phyloP scores from a whole-genome alignment of 2,888 invertebrate genomes.

The Tachina lurida region DNA sequence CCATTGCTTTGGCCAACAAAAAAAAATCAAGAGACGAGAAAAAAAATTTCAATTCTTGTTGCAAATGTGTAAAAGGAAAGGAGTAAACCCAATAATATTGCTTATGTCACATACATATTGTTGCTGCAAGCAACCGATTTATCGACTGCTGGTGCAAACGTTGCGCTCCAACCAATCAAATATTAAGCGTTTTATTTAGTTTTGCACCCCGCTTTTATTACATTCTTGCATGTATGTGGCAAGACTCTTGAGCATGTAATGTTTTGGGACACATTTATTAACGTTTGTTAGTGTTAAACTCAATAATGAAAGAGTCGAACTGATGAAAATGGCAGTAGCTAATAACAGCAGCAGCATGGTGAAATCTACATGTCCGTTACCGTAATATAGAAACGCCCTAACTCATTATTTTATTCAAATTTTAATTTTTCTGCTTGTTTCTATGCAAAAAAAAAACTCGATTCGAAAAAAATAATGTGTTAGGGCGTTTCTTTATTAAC shows the following conservation, averaged over 20 bases:
- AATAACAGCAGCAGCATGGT: neutral
- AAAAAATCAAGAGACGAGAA: neutral
- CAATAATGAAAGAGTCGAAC: constrained; percentile 43
- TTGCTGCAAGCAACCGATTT: constrained; percentile 56
- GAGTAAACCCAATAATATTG: constrained; percentile 48
- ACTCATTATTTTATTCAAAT: neutral
- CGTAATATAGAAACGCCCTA: neutral
- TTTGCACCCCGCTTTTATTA: constrained; percentile 34
- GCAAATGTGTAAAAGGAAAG: constrained; percentile 2
- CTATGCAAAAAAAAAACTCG: too few species aligned
- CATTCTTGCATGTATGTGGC: constrained; percentile 41
- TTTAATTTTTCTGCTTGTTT: neutral
- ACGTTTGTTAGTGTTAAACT: constrained; percentile 56
- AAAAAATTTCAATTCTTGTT: constrained; percentile 41
- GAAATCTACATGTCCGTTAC: constrained; percentile 10
- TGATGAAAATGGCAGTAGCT: constrained; percentile 34
- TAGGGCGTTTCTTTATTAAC: too few species aligned
- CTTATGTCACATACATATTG: constrained; percentile 55
- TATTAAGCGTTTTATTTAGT: constrained; percentile 56
- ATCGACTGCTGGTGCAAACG: constrained; percentile 45
- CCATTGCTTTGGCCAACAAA: constrained; percentile 17
- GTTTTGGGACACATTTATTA: constrained; percentile 54
- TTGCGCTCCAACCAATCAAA: constrained; percentile 41
- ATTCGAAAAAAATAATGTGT: too few species aligned
- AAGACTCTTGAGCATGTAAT: constrained; percentile 1